phyloP scores from a whole-genome alignment of 2,888 invertebrate species.

The Hofmannophila pseudospretella region DNA sequence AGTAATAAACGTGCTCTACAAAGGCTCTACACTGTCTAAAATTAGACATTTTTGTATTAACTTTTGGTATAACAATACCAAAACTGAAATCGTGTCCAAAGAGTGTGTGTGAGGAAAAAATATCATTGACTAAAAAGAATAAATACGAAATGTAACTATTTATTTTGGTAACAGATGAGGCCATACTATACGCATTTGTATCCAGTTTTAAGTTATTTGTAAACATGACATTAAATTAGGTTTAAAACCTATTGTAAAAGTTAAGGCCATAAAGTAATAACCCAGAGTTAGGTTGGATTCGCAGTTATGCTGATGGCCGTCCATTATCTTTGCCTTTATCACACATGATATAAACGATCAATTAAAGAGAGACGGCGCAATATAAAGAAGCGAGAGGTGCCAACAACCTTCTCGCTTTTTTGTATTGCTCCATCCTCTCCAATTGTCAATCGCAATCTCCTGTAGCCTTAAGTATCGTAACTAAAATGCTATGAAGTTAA shows the following conservation, averaged over 20 bases:
- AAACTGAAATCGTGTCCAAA: slow-evolving; percentile 64
- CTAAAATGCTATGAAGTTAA: no score
- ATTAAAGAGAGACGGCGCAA: no score
- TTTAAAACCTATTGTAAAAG: slow-evolving; percentile 37
- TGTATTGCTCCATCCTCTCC: no score
- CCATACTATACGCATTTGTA: slow-evolving; percentile 54
- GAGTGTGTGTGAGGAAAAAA: slow-evolving; percentile 42
- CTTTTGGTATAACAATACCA: slow-evolving; percentile 45
- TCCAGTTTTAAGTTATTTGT: slow-evolving; percentile 37
- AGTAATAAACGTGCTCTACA: slow-evolving; percentile 42
- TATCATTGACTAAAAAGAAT: slow-evolving; percentile 37
- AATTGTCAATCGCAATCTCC: no score
- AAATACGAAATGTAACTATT: slow-evolving; percentile 44
- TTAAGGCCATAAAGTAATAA: slow-evolving; percentile 49
- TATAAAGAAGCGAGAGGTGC: no score
- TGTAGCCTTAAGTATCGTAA: no score
- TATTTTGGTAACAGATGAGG: slow-evolving; percentile 55
- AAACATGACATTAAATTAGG: slow-evolving; percentile 16
- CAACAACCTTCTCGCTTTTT: no score
- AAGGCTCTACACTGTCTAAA: slow-evolving; percentile 19
- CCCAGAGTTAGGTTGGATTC: no score
- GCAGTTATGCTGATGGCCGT: no score
- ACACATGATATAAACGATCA: no score
- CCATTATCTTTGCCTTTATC: no score
- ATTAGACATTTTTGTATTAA: slow-evolving; percentile 22